A percentile compares a stretch with the other conserved stretches of the same genome.
These are phyloP conservation scores for Antedon mediterranea DNA, from an alignment of 53 echinoderm and acorn worm genomes.

Conservation along the genomic window DNA sequence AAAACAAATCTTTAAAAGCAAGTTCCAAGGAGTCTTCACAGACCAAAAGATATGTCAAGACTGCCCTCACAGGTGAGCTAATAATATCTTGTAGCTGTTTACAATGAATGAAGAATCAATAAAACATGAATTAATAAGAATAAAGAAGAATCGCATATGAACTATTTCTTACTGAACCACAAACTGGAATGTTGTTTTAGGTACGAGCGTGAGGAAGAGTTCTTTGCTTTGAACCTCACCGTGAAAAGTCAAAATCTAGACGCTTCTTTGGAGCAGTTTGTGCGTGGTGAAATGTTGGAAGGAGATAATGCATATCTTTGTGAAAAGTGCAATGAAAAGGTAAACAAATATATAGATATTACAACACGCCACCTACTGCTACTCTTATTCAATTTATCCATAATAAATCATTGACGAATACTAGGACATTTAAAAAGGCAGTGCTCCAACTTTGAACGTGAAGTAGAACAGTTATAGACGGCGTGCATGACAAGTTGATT, in stretches of 20 bases:
- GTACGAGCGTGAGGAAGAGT: constrained; percentile 91
- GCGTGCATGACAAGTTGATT: too few relatives aligned
- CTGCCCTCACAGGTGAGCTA: constrained; percentile 85
- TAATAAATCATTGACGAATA: too few relatives aligned
- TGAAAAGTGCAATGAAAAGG: constrained; percentile 98
- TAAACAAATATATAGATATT: constrained; percentile 8
- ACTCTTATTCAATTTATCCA: too few relatives aligned
- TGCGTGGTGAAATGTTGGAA: constrained; percentile 88
- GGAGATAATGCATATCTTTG: constrained; percentile 94
- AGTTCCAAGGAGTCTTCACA: constrained; percentile 87
- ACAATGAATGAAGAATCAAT: too few relatives aligned
- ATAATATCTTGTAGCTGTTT: background rate
- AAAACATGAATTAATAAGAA: too few relatives aligned
- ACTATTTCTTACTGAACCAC: too few relatives aligned
- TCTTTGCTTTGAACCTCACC: constrained; percentile 92
- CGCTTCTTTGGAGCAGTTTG: constrained; percentile 90
- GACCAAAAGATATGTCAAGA: constrained; percentile 96
- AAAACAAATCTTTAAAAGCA: constrained; percentile 80
- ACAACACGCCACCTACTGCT: too few relatives aligned
- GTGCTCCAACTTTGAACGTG: too few relatives aligned
- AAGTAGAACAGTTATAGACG: too few relatives aligned
- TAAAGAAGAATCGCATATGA: too few relatives aligned
- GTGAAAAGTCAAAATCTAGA: constrained; percentile 87
- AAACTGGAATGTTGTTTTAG: too few relatives aligned
- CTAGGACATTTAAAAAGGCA: too few relatives aligned